phyloP scores from a whole-genome alignment of 2,113 vertebrate species.

The Rhadina sibilatrix region DNA sequence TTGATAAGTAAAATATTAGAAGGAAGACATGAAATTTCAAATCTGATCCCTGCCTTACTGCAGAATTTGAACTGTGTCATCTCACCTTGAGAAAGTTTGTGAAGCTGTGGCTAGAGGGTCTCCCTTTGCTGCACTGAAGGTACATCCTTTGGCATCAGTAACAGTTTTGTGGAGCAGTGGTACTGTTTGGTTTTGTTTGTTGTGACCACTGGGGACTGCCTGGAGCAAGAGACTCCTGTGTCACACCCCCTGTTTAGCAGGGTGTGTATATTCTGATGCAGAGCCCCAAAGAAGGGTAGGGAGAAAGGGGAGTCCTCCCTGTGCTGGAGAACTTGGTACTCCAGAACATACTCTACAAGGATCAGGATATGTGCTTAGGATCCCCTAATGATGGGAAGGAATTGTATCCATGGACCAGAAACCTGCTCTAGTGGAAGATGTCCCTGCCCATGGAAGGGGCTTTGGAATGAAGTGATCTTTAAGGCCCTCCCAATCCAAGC shows the following conservation, averaged over 20 bases:
- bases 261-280: background rate
- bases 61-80: background rate
- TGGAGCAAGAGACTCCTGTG: background rate
- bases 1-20: background rate
- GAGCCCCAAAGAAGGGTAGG: background rate
- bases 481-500: background rate
- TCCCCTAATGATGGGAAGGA: background rate
- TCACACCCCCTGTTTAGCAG: background rate
- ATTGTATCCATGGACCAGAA: background rate
- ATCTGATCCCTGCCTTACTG: background rate
- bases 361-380: rapidly evolving
- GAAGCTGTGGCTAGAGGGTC: background rate
- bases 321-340: background rate
- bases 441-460: background rate
- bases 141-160: background rate
- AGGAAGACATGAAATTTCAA: background rate
- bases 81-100: background rate
- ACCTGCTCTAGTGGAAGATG: background rate
- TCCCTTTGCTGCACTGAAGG: background rate
- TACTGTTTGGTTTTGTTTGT: background rate
- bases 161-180: background rate
- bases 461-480: background rate
- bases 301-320: background rate
- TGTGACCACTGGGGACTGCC: background rate
- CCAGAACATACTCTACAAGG: background rate